These are phyloP conservation scores for Chascanopsetta lugubris DNA, from an alignment of 2,113 vertebrate species.

Conservation along the genomic window DNA sequence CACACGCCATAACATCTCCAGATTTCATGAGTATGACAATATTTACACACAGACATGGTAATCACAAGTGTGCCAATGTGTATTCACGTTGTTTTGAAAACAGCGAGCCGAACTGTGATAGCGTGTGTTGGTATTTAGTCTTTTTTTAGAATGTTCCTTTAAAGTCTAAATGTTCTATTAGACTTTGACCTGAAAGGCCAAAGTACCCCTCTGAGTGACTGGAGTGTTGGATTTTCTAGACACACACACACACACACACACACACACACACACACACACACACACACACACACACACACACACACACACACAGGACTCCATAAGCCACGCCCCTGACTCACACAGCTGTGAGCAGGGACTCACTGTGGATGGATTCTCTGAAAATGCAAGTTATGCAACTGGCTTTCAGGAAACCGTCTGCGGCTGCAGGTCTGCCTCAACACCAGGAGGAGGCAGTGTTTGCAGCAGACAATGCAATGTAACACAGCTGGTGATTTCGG, in stretches of 20 bases:
- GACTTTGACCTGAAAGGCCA: too few species aligned
- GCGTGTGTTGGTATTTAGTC: too few species aligned
- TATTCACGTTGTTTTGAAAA: too few species aligned
- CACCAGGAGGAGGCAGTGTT: constrained; percentile 37
- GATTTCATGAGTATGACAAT: too few species aligned
- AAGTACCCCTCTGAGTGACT: not conserved
- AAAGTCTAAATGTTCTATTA: not conserved
- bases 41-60: too few species aligned
- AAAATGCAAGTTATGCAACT: constrained; percentile 14
- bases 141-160: too few species aligned
- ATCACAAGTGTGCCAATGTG: too few species aligned
- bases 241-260: not conserved
- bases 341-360: not conserved
- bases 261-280: not conserved
- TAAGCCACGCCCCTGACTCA: not conserved
- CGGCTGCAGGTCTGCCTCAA: not conserved
- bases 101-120: too few species aligned
- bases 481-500: not conserved
- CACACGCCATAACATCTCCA: too few species aligned
- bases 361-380: constrained; percentile 13
- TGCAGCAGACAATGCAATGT: not conserved
- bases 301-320: not conserved
- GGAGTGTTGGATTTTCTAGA: not conserved
- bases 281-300: not conserved
- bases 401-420: not conserved